Evolutionary conservation across 2,797 vertebrate genomes (phyloP), one percentile per base, ranked within the genome.

Genomic region (Chelidonichthys spinosus): DNA sequence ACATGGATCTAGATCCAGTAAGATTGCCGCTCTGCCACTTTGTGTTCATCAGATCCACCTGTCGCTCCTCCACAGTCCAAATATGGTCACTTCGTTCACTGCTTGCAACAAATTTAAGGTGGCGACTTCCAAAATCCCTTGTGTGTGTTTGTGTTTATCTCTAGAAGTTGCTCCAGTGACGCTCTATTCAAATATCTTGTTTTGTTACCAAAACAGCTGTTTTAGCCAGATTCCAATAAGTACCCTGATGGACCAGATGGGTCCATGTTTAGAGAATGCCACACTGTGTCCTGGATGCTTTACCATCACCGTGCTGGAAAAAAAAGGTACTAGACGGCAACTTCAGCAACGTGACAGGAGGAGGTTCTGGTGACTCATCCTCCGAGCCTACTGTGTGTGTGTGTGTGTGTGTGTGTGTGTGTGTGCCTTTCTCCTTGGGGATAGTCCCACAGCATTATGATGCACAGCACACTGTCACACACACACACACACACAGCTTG

Each of bases 341-440:
- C 64, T 64, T 76, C 11, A 63, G 68, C 42, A 66, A 43, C 15
- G 4, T 14, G 50, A 37, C 63, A 33, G 62, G 53, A 52, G 72
- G 62, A 76, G 72, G 60, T 50, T 69, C 81, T 0, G 3, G 62
- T 87, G 86, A 88, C 36, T 84, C 75, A 83, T 50, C 56, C 67
- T 53, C 14, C 14, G 0, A 32, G 59, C 43, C 32, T 1, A 66
- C 40, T 70, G 60, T 62, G 71, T 54, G 59, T 72, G 79, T 80
- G 76, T 81, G 63, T 76, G 25, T 25, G 25, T 25, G 25, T 70
- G 60, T 62, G 71, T 54, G 59, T 72, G 79, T 80, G 76, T 81
- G 63, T 76, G 25, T 69, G 67, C 44, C 58, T 4, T 46, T 77
- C 58, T 54, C 78, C 62, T 32, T 10, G 13, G 81, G 83, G 76